A percentile compares a stretch with the other conserved stretches of the same genome.
Evolutionary conservation across 2,888 invertebrate genomes (phyloP).

Genomic region (Lasioglossum morio): DNA sequence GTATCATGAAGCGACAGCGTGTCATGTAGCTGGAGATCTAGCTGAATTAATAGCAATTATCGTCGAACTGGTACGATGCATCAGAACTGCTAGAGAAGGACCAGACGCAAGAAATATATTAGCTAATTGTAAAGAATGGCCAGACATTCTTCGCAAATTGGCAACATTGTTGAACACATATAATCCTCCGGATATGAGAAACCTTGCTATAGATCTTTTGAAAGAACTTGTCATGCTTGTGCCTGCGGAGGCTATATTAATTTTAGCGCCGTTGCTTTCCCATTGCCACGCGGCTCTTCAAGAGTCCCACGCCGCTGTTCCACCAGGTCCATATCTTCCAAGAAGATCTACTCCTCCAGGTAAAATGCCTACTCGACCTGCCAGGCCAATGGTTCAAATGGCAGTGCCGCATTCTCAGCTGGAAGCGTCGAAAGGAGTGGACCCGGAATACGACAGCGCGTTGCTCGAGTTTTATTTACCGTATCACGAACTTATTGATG

Average conservation of each 20-base stretch:
- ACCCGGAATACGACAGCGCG: conserved; percentile 91
- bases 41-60: conserved; percentile 93
- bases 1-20: conserved; percentile 97
- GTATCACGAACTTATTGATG: conserved; percentile 95
- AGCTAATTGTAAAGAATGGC: conserved; percentile 93
- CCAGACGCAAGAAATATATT: conserved; percentile 89
- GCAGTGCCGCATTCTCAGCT: conserved; percentile 91
- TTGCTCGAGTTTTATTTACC: conserved; percentile 92
- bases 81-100: conserved; percentile 89
- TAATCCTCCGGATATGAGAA: conserved; percentile 93
- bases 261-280: conserved; percentile 93
- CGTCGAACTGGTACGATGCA: conserved; percentile 89
- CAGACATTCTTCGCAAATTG: conserved; percentile 94
- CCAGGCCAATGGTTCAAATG: conserved; percentile 94
- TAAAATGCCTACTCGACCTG: conserved; percentile 89
- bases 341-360: conserved; percentile 88
- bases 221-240: conserved; percentile 92
- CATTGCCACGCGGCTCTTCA: conserved; percentile 94
- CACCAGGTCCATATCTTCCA: conserved; percentile 92
- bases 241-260: conserved; percentile 92
- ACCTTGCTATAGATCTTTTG: conserved; percentile 91
- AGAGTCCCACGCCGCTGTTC: conserved; percentile 89
- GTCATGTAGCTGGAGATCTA: conserved; percentile 93
- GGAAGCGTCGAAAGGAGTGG: conserved; percentile 89
- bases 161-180: conserved; percentile 95